Base-by-base conservation (phyloP, 2,797 vertebrate genomes). In the Alectoris magna region DNA sequence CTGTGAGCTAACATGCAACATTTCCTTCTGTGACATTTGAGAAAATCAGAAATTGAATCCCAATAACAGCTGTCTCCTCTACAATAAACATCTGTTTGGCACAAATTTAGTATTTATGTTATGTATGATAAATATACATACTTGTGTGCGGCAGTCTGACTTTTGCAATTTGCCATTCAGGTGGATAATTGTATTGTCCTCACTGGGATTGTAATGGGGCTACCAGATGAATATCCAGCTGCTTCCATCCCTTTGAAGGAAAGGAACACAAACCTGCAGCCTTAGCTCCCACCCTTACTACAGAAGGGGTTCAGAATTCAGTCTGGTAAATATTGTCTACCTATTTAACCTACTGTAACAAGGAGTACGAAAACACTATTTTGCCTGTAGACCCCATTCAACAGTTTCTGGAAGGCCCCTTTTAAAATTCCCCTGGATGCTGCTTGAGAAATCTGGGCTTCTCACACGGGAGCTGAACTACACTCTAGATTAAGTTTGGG, bases 11-110 rank as follows among this genome's bases (percentile, higher is more conserved):
- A 41, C 78, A 2, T 3, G 63, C 23, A 60, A 11, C 24, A 71
- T 80, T 81, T 87, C 91, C 83, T 91, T 88, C 87, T 86, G 71
- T 90, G 88, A 83, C 92, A 90, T 90, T 97, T 96, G 38, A 75
- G 71, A 96, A 96, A 94, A 94, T 11, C 72, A 91, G 83, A 51
- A 66, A 78, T 4, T 60, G 67, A 90, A 83, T 94, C 81, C 91
- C 43, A 83, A 5, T 16, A 91, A 90, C 95, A 95, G 94, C 93
- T 96, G 91, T 59, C 88, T 95, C n/a, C 69, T 55, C 62, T 48
- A 80, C 94, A 87, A 84, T 23, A 80, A 91, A 39, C 96, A 96
- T 72, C 86, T 96, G 94, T 72, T 80, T 80, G 91, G 74, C 71
- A 82, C 5, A 41, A 23, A 8, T 4, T 17, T 70, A 64, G 81